Conservation (phyloP, 2,797 vertebrate genomes). For the Syngnathus acus region DNA sequence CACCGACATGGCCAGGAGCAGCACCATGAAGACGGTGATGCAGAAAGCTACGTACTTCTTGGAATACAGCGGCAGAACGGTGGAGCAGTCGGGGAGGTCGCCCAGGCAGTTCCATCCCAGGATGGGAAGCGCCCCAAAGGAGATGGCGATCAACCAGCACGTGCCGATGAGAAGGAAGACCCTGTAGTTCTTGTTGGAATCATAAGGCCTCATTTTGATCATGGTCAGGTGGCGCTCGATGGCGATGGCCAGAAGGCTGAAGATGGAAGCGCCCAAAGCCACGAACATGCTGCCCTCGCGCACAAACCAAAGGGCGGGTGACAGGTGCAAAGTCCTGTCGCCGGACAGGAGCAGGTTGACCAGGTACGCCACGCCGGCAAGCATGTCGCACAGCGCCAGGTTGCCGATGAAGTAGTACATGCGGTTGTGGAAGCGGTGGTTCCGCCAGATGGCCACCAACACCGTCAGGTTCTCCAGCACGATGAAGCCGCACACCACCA, state of each 20-base stretch:
- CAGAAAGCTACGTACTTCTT: constrained; percentile 92
- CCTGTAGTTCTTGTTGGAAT: constrained; percentile 87
- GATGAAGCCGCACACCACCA: constrained; percentile 84
- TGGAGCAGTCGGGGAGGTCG: constrained; percentile 85
- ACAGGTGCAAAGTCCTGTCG: constrained; percentile 79
- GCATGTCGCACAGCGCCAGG: constrained; percentile 89
- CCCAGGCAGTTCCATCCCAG: constrained; percentile 92
- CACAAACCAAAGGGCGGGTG: constrained; percentile 81
- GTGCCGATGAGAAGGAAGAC: constrained; percentile 91
- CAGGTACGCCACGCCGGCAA: constrained; percentile 83
- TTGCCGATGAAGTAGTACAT: constrained; percentile 98
- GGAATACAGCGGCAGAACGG: constrained; percentile 85
- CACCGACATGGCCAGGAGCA: constrained; percentile 81
- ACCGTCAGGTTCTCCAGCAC: constrained; percentile 91
- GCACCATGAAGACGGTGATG: constrained; percentile 80
- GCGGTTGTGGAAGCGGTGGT: constrained; percentile 90
- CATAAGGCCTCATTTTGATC: constrained; percentile 96
- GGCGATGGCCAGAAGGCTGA: constrained; percentile 89
- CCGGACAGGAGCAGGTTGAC: constrained; percentile 91
- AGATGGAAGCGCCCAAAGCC: constrained; percentile 85
- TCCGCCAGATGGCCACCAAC: constrained; percentile 89
- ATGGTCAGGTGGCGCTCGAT: constrained; percentile 95
- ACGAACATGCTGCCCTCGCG: constrained; percentile 95
- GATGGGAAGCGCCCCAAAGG: constrained; percentile 84
- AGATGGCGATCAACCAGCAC: constrained; percentile 86